Base-by-base conservation (phyloP, 2,888 invertebrate species). In the Sarcophaga subvicina region DNA sequence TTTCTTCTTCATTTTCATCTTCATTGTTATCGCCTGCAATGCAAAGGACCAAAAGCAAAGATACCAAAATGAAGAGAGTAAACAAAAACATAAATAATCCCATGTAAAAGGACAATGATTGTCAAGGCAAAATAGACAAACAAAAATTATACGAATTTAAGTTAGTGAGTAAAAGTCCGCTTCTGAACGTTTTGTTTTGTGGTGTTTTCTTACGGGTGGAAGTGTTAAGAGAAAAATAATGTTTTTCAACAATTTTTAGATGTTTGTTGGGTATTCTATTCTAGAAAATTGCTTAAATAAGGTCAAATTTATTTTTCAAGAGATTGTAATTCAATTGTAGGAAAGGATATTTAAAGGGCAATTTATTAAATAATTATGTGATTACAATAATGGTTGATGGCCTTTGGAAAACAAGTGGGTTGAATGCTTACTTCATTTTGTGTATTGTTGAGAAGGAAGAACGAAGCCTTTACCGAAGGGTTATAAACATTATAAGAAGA, bases 31-130 rank as follows among this genome's bases (percentile, higher is more conserved):
- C 14, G 54, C 17, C 49, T 49, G 2, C 14, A 14, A 49, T 49
- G 49, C 49, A 37, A 2, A 63, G 14, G 14, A 12, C 27, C 27
- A 10, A 14, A 8, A 60, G 27, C 64, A 76, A 62, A 27, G 11
- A 76, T 14, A 63, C 60, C 71, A 72, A 72, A 49, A 5, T n/a
- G 67, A 67, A 62, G 22, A 49, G 49, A 27, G 77, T 83, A 83
- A 83, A 83, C 78, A 83, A 72, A 78, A 83, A 37, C 45, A 72
- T 83, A 83, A 78, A 78, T 83, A 73, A 83, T 83, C 78, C 78
- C 12, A 14, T 49, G 63, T 14, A 78, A 80, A 67, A 78, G 72
- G 67, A 83, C 77, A 72, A 83, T 73, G 37, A 73, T 62, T 73
- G 60, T 78, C 78, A 73, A 25, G 37, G 49, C 3, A 71, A 49